A percentile compares a stretch with the other conserved stretches of the same genome.
Conservation (phyloP, 2,113 vertebrate genomes). For the Philantomba maxwellii region DNA sequence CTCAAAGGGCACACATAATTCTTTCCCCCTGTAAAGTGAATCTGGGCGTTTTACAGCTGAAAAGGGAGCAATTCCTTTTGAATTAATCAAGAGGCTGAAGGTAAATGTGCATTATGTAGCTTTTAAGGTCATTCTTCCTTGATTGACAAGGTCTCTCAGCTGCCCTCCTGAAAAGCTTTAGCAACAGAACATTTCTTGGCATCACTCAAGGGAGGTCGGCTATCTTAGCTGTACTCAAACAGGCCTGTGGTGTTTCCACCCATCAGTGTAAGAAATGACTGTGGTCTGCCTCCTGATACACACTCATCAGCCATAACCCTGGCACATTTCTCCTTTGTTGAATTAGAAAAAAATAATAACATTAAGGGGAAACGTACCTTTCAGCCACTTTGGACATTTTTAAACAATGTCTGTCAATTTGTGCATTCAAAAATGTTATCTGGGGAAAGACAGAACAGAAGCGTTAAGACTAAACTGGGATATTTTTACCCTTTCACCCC, state of each 20-base stretch:
- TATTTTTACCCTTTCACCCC: not conserved
- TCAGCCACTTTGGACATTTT: conserved; percentile 99
- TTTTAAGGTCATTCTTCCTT: conserved; percentile 25
- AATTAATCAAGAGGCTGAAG: conserved; percentile 34
- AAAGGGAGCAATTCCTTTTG: conserved; percentile 50
- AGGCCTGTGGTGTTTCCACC: not conserved
- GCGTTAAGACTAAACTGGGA: conserved; percentile 47
- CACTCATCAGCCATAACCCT: not conserved
- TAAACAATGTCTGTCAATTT: conserved; percentile 97
- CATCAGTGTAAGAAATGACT: not conserved
- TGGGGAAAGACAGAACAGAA: conserved; percentile 75
- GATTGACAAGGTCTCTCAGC: not conserved
- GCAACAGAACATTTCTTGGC: not conserved
- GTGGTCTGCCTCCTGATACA: not conserved
- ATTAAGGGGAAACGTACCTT: conserved; percentile 82
- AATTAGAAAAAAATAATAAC: not conserved
- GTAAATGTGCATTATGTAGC: not conserved
- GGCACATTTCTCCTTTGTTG: not conserved
- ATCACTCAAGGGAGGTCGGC: not conserved
- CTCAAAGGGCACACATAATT: not conserved
- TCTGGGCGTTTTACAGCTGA: conserved; percentile 54
- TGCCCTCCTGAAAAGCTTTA: not conserved
- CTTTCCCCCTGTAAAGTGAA: conserved; percentile 17
- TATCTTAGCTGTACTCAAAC: not conserved
- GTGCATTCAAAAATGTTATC: conserved; percentile 93